Base-by-base conservation (phyloP, 2,113 vertebrate genomes). In the Lipotes vexillifer region DNA sequence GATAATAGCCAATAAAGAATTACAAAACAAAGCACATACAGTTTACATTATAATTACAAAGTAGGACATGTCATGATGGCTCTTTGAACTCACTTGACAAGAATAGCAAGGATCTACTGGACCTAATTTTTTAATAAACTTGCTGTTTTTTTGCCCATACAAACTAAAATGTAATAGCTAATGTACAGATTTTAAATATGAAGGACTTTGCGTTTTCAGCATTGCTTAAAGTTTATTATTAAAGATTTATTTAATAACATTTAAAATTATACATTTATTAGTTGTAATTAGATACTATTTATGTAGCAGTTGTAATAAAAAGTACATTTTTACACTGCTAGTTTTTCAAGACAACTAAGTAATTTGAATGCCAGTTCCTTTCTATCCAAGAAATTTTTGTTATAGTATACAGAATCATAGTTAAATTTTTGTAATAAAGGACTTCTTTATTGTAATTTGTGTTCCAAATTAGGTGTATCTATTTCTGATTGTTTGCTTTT, bases 401-500 rank as follows among this genome's bases (percentile, higher is more conserved):
- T 86, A 9, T 69, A 89, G 59, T 85, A 57, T 27, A 41, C 13
- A 83, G 17, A 86, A 52, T 80, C 3, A 29, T 6, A 86, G 55
- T 94, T 85, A 66, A 78, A 49, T 55, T 88, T 82, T 94, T 88
- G 7, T 87, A 55, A 68, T 94, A 52, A 44, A 94, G 29, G 29
- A 69, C 57, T 87, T 92, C 13, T 14, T 96, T 92, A 5, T 61
- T 66, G 11, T 75, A 46, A 95, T 36, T 81, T 93, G n/a, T 21
- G 7, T 97, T 92, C 46, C 65, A 77, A 57, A 49, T 75, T 49
- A 93, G 44, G 63, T 69, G 1, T 80, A 23, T 81, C 31, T 86
- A 11, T 77, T 94, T 93, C 90, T 93, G 93, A 75, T 85, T 31
- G 9, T 80, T 92, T 75, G 57, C 27, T 65, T 94, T 95, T 93